Percentiles rank a stretch among this genome's conserved stretches.
Conservation (phyloP, 2,797 vertebrate species). For the Poeciliopsis gracilis region DNA sequence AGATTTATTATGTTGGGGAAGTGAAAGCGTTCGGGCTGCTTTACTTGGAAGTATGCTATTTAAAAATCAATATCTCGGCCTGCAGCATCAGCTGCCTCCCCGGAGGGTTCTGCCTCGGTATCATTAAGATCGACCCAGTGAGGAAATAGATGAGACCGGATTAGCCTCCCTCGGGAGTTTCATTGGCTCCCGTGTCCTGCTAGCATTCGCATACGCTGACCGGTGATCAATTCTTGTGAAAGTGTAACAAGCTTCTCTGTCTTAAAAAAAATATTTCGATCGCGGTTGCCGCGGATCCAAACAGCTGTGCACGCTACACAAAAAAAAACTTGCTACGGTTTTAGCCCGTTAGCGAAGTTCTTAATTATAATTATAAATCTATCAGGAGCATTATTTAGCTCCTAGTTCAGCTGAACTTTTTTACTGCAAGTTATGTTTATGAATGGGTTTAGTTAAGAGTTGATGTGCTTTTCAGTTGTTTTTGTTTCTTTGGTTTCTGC, state of each 20-base stretch:
- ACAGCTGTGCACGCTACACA: background rate
- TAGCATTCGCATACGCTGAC: constrained; percentile 7
- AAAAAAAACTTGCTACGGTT: background rate
- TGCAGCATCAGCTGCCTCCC: constrained; percentile 11
- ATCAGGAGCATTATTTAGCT: too few species aligned
- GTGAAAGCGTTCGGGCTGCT: constrained; percentile 1
- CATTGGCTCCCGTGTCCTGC: constrained; percentile 19
- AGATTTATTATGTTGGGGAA: background rate
- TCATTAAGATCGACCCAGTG: constrained; percentile 59
- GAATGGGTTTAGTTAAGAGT: background rate
- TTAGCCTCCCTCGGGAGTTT: constrained; percentile 42
- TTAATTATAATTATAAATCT: too few species aligned
- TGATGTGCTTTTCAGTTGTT: background rate
- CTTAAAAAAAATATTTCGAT: background rate
- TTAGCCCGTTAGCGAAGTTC: background rate
- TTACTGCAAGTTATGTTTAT: background rate
- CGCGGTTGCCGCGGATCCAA: background rate
- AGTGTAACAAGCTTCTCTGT: background rate
- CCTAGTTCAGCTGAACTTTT: background rate
- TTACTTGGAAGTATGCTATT: constrained; percentile 7
- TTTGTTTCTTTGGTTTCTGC: background rate
- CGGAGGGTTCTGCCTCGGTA: background rate
- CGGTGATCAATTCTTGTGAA: background rate
- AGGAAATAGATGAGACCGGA: constrained; percentile 51
- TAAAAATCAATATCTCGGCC: constrained; percentile 22